A percentile compares a stretch with the other conserved stretches of the same genome.
Evolutionary conservation across 2,113 vertebrate genomes (phyloP).

Genomic region (Taurulus bubalis): DNA sequence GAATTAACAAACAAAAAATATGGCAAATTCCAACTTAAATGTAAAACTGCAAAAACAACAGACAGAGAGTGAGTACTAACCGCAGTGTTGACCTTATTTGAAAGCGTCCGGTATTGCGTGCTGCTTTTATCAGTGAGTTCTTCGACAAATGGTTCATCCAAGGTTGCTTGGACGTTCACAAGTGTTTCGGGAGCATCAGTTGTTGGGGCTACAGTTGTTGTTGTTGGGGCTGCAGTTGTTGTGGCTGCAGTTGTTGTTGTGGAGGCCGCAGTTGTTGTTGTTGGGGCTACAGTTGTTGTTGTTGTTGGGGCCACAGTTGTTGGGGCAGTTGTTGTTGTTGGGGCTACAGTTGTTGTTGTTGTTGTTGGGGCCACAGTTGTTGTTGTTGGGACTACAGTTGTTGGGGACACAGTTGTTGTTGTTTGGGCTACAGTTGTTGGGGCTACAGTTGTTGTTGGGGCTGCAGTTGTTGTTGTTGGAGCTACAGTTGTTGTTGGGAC

Average conservation of each 20-base stretch:
- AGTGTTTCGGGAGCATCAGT: background rate
- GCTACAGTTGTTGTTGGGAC: background rate
- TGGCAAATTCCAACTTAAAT: background rate
- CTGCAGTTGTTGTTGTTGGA: background rate
- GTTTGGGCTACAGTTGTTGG: background rate
- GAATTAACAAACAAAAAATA: background rate
- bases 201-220: background rate
- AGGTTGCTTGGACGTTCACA: background rate
- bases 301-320: background rate
- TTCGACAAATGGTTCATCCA: background rate
- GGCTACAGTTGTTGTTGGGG: background rate
- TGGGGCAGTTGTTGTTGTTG: too few relatives aligned
- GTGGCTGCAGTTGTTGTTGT: background rate
- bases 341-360: too few relatives aligned
- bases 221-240: background rate
- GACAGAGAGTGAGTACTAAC: background rate
- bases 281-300: background rate
- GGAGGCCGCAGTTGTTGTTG: background rate
- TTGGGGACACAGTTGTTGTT: background rate
- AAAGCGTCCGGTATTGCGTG: background rate
- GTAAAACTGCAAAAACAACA: background rate
- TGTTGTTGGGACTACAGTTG: background rate
- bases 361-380: too few relatives aligned
- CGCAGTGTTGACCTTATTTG: background rate
- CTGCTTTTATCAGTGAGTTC: background rate